A percentile compares a stretch with the other conserved stretches of the same genome.
These are phyloP conservation scores for Opisthograptis luteolata DNA, from an alignment of 2,888 invertebrate species.

Conservation along the genomic window DNA sequence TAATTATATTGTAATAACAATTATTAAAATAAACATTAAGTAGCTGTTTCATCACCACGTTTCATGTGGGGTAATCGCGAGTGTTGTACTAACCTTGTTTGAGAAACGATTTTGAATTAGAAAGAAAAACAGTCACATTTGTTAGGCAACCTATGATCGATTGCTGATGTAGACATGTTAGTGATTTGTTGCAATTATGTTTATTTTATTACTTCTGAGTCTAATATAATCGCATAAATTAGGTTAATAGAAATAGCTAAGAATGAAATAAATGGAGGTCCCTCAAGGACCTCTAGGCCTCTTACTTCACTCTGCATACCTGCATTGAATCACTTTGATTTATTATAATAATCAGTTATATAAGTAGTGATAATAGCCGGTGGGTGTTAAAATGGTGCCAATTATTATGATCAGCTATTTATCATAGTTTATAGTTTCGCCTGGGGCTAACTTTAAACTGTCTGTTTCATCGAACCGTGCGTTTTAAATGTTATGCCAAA, in stretches of 20 bases:
- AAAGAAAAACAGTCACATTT: constrained; percentile 31
- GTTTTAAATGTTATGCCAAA: constrained; percentile 16
- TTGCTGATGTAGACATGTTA: constrained; percentile 16
- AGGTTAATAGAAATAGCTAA: constrained; percentile 4
- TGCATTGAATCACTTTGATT: constrained; percentile 12
- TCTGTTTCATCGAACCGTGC: constrained; percentile 8
- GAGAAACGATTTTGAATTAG: constrained; percentile 32
- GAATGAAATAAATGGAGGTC: constrained; percentile 7
- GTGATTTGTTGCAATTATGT: constrained; percentile 19
- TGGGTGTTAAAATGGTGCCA: constrained; percentile 25
- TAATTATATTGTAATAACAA: constrained; percentile 39
- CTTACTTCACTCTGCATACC: constrained; percentile 9
- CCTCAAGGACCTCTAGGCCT: constrained; percentile 14
- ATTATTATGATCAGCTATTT: constrained; percentile 26
- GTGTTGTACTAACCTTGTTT: constrained; percentile 30
- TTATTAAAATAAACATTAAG: constrained; percentile 38
- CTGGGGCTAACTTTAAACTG: constrained; percentile 18
- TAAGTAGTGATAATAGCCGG: constrained; percentile 21
- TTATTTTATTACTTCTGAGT: not conserved
- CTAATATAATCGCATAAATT: constrained; percentile 5
- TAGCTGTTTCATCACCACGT: constrained; percentile 29
- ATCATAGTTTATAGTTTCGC: constrained; percentile 20
- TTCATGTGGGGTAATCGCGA: constrained; percentile 30
- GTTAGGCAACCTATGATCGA: constrained; percentile 25
- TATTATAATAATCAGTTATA: constrained; percentile 22